A percentile compares a stretch with the other conserved stretches of the same genome.
Evolutionary conservation across 2,113 vertebrate species (phyloP).

Genomic region (Sciurus niger): DNA sequence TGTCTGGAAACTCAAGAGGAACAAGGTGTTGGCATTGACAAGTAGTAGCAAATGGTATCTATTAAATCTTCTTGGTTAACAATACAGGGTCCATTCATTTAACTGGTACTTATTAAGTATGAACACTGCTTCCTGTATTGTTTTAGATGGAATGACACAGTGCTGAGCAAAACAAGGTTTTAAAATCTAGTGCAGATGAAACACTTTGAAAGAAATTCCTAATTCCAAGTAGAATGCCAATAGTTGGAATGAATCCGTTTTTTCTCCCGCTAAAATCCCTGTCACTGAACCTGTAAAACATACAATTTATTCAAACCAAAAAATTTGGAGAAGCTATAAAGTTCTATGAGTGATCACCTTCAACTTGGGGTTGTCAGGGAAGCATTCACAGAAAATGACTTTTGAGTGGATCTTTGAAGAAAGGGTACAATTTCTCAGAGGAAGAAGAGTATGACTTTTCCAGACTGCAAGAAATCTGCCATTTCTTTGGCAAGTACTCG

Average conservation of each 20-base stretch:
- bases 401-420: constrained; percentile 27
- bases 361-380: neutral
- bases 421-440: neutral
- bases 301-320: neutral
- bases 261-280: constrained; percentile 10
- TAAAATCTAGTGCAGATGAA: neutral
- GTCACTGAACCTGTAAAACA: neutral
- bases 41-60: neutral
- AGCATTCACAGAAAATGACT: neutral
- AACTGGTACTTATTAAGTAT: neutral
- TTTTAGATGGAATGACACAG: neutral
- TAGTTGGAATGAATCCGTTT: neutral
- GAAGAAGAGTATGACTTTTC: neutral
- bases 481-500: neutral
- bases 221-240: neutral
- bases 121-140: neutral
- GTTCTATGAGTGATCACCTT: neutral
- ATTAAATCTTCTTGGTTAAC: neutral
- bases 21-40: neutral
- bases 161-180: neutral
- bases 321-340: neutral
- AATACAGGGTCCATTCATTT: neutral
- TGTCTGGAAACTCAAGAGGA: constrained; percentile 20
- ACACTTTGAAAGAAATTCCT: neutral
- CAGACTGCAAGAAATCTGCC: neutral